A percentile compares a stretch with the other conserved stretches of the same genome.
phyloP scores from a whole-genome alignment of 2,888 invertebrate species.

The Acanthoscelides obtectus region DNA sequence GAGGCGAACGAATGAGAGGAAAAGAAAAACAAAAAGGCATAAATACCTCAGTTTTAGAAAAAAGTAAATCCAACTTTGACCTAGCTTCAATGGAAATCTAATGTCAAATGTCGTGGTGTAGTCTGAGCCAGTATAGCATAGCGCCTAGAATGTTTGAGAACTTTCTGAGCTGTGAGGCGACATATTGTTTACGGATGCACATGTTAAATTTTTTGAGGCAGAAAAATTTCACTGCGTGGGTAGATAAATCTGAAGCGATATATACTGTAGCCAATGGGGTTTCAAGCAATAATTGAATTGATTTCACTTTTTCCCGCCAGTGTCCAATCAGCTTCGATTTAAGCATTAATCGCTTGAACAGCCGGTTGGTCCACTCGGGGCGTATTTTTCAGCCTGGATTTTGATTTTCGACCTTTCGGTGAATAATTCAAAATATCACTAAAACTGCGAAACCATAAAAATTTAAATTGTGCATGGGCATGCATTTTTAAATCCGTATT shows the following conservation, averaged over 20 bases:
- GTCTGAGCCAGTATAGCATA: no score
- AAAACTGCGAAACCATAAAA: conserved; percentile 1
- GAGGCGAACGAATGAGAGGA: no score
- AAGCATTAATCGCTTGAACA: neutral
- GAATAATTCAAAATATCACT: conserved; percentile 4
- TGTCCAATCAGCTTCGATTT: neutral
- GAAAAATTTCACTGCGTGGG: neutral
- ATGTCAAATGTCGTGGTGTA: no score
- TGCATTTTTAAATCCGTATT: conserved; percentile 9
- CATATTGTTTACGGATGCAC: no score
- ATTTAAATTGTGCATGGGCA: conserved; percentile 5
- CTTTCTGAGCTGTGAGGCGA: no score
- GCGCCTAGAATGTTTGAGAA: no score
- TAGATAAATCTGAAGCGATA: neutral
- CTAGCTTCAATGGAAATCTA: no score
- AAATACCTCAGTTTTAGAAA: no score
- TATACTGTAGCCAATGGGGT: neutral
- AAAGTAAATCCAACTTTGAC: no score
- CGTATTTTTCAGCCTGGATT: neutral
- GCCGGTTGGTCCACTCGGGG: neutral
- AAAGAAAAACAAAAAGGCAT: no score
- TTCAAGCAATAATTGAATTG: neutral
- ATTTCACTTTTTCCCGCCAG: neutral
- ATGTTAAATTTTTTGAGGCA: no score
- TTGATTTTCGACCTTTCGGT: neutral